These are phyloP conservation scores for Decapterus maruadsi DNA, from an alignment of 2,797 vertebrate genomes.

Conservation along the genomic window DNA sequence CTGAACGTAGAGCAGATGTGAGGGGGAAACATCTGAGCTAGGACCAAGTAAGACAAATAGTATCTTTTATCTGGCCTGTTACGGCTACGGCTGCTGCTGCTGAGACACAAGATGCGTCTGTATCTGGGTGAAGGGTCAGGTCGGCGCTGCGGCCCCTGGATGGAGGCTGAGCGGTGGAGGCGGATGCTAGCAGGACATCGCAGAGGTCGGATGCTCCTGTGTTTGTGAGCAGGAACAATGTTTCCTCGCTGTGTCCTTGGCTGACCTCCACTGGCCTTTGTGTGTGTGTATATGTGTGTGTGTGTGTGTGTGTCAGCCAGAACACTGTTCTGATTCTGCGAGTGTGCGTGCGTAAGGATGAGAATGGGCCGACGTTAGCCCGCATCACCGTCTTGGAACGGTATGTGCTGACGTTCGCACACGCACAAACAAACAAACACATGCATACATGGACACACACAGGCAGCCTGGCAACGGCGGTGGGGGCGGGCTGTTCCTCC, in stretches of 20 bases:
- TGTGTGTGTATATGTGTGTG: not conserved
- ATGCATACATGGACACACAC: slow-evolving; percentile 7
- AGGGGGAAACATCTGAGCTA: not conserved
- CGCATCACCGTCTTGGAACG: slow-evolving; percentile 54
- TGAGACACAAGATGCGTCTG: not conserved
- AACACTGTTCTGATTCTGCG: not conserved
- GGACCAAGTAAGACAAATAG: slow-evolving; percentile 16
- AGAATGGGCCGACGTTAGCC: slow-evolving; percentile 35
- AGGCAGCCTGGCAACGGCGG: slow-evolving; percentile 46
- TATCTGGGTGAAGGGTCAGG: slow-evolving; percentile 16
- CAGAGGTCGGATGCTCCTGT: slow-evolving; percentile 6
- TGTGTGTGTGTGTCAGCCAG: not conserved
- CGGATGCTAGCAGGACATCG: slow-evolving; percentile 17
- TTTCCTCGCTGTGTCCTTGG: slow-evolving; percentile 34
- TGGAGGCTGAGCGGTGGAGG: not conserved
- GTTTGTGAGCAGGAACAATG: slow-evolving; percentile 15
- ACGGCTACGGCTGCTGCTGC: not conserved
- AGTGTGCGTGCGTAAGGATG: not conserved
- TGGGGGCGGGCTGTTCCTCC: slow-evolving; percentile 49
- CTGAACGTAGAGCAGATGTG: slow-evolving; percentile 35
- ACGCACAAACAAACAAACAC: slow-evolving; percentile 40
- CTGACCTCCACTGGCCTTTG: slow-evolving; percentile 17
- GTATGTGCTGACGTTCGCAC: slow-evolving; percentile 55
- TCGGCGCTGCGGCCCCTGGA: not conserved
- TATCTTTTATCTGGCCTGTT: slow-evolving; percentile 31